Percentiles rank a stretch among this genome's conserved stretches.
Conservation (phyloP, 1,140 invertebrate species). For the Elysia chlorotica region DNA sequence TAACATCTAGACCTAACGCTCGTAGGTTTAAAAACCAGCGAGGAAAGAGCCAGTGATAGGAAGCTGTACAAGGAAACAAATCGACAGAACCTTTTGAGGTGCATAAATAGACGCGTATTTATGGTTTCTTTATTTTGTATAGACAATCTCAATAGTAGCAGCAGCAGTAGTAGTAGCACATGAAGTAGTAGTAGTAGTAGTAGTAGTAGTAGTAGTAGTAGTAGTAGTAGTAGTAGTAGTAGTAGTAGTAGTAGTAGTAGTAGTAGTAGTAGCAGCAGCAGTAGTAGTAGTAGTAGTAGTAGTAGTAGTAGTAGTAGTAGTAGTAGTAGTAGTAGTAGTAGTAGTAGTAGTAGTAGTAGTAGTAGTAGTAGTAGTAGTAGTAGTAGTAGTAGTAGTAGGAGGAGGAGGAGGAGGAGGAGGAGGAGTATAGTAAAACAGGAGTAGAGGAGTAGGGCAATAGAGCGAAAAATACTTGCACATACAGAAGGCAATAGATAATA, state of each 20-base stretch:
- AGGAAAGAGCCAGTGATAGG: too few species aligned
- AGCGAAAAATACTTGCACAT: too few species aligned
- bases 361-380: constrained; percentile 8
- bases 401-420: neutral
- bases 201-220: constrained; percentile 8
- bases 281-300: constrained; percentile 4
- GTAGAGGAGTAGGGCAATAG: too few species aligned
- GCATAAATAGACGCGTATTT: too few species aligned
- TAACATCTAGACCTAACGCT: too few species aligned
- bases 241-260: constrained; percentile 6
- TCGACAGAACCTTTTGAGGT: too few species aligned
- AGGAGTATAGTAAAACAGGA: too few species aligned
- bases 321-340: constrained; percentile 2
- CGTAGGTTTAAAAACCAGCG: too few species aligned
- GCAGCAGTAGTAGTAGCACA: constrained; percentile 1
- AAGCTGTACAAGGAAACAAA: too few species aligned
- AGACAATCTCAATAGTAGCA: neutral
- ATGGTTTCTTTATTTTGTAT: too few species aligned
- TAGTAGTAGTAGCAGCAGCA: constrained; percentile 1
- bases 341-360: constrained; percentile 1
- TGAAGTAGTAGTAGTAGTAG: neutral
- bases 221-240: constrained; percentile 5
- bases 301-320: constrained; percentile 6
- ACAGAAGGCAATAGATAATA: too few species aligned
- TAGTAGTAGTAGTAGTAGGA: constrained; percentile 3